Conservation (phyloP, 2,797 vertebrate genomes). For the Anableps anableps region DNA sequence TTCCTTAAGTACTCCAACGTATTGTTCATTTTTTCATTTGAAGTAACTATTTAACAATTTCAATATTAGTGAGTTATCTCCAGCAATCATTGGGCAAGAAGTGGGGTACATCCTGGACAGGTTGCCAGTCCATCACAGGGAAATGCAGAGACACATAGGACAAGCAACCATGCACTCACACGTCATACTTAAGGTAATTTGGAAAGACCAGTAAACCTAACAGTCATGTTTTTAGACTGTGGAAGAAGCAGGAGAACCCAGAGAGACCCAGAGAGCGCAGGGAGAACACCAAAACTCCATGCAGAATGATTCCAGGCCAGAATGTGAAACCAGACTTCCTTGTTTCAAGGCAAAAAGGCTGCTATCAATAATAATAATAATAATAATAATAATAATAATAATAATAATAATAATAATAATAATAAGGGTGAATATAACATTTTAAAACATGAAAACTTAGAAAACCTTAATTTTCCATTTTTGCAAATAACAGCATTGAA, state of each 20-base stretch:
- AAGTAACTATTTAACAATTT: too few species aligned
- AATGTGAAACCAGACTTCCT: background rate
- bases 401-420: background rate
- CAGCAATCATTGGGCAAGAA: background rate
- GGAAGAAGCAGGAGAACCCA: background rate
- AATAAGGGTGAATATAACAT: background rate
- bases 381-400: too few species aligned
- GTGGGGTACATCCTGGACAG: background rate
- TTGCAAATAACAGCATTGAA: too few species aligned
- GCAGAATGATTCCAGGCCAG: background rate
- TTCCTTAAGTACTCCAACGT: background rate
- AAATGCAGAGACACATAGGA: background rate
- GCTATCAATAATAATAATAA: too few species aligned
- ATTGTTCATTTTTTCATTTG: too few species aligned
- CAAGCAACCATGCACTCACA: background rate
- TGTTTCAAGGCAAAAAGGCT: background rate
- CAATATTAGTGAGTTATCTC: background rate
- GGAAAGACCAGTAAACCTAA: background rate
- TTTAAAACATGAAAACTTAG: background rate
- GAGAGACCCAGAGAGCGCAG: too few species aligned
- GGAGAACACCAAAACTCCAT: background rate
- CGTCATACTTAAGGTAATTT: background rate
- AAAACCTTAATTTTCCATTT: background rate
- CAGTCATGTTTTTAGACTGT: background rate
- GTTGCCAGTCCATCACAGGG: background rate